Percentiles rank a stretch among this genome's conserved stretches.
Evolutionary conservation across 2,113 vertebrate species (phyloP).

Genomic region (Hypocryptadius cinnamomeus): DNA sequence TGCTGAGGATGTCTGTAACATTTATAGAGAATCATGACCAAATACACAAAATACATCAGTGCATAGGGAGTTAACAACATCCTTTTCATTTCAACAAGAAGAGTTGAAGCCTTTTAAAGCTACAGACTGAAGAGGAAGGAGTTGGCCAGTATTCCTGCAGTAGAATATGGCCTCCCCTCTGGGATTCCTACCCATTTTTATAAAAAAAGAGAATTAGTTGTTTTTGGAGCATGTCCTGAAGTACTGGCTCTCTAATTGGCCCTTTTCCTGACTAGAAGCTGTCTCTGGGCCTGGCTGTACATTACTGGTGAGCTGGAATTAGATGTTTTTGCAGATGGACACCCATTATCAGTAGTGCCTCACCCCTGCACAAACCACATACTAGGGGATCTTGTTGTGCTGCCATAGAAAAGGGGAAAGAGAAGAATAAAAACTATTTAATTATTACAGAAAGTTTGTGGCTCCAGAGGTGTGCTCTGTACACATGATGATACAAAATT

Average conservation of each 20-base stretch:
- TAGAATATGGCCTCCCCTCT: background rate
- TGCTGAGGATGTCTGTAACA: background rate
- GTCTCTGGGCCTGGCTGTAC: background rate
- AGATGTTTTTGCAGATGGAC: background rate
- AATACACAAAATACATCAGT: background rate
- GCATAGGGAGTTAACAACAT: background rate
- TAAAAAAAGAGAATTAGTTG: rapidly evolving
- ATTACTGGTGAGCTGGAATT: background rate
- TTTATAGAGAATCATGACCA: background rate
- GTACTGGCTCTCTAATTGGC: background rate
- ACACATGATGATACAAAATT: background rate
- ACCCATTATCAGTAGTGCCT: background rate
- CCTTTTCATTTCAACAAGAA: background rate
- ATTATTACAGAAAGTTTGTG: background rate
- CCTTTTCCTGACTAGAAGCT: background rate
- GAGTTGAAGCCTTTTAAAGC: background rate
- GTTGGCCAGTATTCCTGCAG: background rate
- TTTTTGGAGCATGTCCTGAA: background rate
- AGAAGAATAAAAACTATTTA: background rate
- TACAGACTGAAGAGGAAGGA: background rate
- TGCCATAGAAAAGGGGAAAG: background rate
- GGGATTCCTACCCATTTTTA: background rate
- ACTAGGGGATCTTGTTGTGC: background rate
- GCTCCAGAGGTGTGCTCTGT: background rate
- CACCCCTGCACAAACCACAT: background rate